Evolutionary conservation across 2,888 invertebrate species (phyloP).

Genomic region (Dyspetes luteomarginatus): DNA sequence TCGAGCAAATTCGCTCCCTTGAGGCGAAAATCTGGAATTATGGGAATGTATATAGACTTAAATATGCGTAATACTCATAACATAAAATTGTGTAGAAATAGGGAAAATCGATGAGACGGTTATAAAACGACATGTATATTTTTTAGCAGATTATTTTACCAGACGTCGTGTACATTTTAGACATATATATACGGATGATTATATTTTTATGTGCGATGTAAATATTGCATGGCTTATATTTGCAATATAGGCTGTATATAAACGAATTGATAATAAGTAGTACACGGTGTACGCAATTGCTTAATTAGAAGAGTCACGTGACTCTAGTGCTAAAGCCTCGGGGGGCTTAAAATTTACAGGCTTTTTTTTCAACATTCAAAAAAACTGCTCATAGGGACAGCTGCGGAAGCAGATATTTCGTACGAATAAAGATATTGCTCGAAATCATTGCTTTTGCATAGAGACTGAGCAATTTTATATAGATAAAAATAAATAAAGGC

Average conservation of each 20-base stretch:
- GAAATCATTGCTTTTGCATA: not conserved
- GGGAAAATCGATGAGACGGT: conserved; percentile 34
- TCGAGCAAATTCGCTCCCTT: no score
- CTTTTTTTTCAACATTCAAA: no score
- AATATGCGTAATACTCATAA: not conserved
- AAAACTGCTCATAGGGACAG: no score
- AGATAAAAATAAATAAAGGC: not conserved
- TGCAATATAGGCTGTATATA: conserved; percentile 6
- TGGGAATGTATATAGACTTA: not conserved
- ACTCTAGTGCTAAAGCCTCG: conserved; percentile 36
- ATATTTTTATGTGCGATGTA: not conserved
- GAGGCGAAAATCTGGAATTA: no score
- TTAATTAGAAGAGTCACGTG: conserved; percentile 57
- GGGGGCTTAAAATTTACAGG: conserved; percentile 60
- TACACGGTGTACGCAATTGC: conserved; percentile 46
- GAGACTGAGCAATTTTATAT: not conserved
- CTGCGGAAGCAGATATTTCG: no score
- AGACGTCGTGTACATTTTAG: no score
- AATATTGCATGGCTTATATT: not conserved
- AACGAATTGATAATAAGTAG: conserved; percentile 49
- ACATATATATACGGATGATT: not conserved
- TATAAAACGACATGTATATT: not conserved
- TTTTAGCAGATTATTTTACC: no score
- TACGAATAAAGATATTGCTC: no score
- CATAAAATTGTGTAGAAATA: conserved; percentile 25